Percentiles rank a stretch among this genome's conserved stretches.
These are phyloP conservation scores for Coenonympha glycerion DNA, from an alignment of 2,888 invertebrate species.

Conservation along the genomic window DNA sequence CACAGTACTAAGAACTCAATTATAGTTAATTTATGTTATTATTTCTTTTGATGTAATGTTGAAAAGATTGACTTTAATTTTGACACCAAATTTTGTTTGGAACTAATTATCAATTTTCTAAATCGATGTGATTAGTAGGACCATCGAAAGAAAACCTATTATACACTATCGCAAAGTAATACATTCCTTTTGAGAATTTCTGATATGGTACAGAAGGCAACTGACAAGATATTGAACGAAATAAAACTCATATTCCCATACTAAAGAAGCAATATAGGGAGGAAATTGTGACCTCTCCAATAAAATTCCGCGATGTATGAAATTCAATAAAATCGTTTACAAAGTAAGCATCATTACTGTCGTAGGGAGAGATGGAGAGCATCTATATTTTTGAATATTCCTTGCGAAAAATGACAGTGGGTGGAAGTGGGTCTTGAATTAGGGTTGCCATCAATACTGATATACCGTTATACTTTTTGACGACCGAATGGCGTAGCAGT, in stretches of 20 bases:
- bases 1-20: too few species aligned
- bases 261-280: conserved; percentile 24
- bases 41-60: too few species aligned
- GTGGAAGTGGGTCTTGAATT: conserved; percentile 2
- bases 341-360: conserved; percentile 64
- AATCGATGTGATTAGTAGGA: too few species aligned
- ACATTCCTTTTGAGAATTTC: neutral
- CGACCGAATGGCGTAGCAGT: too few species aligned
- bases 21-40: too few species aligned
- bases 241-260: conserved; percentile 10
- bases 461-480: too few species aligned
- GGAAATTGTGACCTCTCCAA: conserved; percentile 51
- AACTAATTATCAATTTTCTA: too few species aligned
- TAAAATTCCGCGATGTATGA: conserved; percentile 54
- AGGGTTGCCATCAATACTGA: too few species aligned
- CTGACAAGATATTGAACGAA: conserved; percentile 5
- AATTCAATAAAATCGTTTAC: conserved; percentile 59
- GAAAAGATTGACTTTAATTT: too few species aligned
- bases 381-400: conserved; percentile 56
- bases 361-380: conserved; percentile 36
- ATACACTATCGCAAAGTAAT: neutral
- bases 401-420: conserved; percentile 42
- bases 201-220: neutral
- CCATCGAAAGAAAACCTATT: neutral
- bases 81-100: too few species aligned